phyloP scores from a whole-genome alignment of 2,888 invertebrate genomes.

The Cryptus armator region DNA sequence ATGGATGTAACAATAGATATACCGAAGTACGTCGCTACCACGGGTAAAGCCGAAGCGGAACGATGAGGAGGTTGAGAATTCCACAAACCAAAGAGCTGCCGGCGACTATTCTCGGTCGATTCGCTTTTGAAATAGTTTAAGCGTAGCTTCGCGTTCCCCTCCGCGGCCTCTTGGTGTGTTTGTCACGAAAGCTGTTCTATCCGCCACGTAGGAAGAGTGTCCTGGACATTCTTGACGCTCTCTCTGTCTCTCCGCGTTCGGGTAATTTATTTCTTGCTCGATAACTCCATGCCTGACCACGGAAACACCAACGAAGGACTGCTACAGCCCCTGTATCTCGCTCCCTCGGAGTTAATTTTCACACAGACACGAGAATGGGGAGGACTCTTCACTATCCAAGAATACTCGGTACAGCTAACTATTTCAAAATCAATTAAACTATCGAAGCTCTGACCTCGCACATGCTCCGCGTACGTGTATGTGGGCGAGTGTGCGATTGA shows the following conservation, averaged over 20 bases:
- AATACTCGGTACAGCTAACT: constrained; percentile 74
- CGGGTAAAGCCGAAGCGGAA: not conserved
- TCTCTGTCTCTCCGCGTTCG: constrained; percentile 32
- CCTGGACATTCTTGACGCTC: constrained; percentile 77
- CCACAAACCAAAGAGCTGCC: constrained; percentile 11
- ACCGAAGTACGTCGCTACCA: not conserved
- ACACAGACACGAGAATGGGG: constrained; percentile 41
- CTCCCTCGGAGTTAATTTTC: constrained; percentile 59
- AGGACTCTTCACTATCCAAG: constrained; percentile 30
- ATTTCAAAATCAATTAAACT: constrained; percentile 83
- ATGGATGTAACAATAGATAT: constrained; percentile 12
- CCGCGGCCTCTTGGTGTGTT: not conserved
- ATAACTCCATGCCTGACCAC: constrained; percentile 77
- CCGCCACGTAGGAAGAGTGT: constrained; percentile 37
- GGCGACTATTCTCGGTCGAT: constrained; percentile 19
- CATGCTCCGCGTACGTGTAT: not conserved
- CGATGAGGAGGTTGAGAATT: constrained; percentile 14
- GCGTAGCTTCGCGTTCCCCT: not conserved
- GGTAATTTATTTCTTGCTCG: constrained; percentile 84
- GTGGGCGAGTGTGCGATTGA: constrained; percentile 75
- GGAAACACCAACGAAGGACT: constrained; percentile 72
- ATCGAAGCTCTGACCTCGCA: constrained; percentile 71
- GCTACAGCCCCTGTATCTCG: constrained; percentile 14
- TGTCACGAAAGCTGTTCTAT: constrained; percentile 1
- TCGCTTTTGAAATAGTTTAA: constrained; percentile 45